These are phyloP conservation scores for Limanda limanda DNA, from an alignment of 2,113 vertebrate genomes.

Conservation along the genomic window DNA sequence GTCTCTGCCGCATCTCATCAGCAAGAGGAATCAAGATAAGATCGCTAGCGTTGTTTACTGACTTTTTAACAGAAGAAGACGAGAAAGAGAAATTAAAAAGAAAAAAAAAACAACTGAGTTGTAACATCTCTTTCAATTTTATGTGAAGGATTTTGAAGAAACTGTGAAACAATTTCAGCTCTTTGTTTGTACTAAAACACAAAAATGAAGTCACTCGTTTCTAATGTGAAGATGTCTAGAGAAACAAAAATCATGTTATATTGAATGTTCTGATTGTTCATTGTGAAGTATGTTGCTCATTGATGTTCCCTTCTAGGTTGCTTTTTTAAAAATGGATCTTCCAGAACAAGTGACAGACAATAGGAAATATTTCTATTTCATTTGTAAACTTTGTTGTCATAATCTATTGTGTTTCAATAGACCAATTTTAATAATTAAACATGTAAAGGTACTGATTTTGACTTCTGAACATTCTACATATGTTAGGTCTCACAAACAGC, in stretches of 20 bases:
- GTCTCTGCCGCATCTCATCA: slow-evolving; percentile 13
- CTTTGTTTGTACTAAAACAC: slow-evolving; percentile 69
- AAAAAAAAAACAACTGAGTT: slow-evolving; percentile 9
- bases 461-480: slow-evolving; percentile 17
- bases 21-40: slow-evolving; percentile 35
- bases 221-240: slow-evolving; percentile 80
- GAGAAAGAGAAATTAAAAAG: slow-evolving; percentile 11
- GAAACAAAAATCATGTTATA: slow-evolving; percentile 70
- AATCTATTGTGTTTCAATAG: slow-evolving; percentile 87
- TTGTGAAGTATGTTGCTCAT: slow-evolving; percentile 83
- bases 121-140: slow-evolving; percentile 60
- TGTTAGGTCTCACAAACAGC: background rate
- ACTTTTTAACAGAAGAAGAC: slow-evolving; percentile 54
- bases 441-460: slow-evolving; percentile 74
- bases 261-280: slow-evolving; percentile 82
- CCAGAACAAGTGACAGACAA: slow-evolving; percentile 77
- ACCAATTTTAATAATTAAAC: slow-evolving; percentile 86
- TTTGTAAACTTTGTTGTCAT: slow-evolving; percentile 87
- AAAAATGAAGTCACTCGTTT: slow-evolving; percentile 71
- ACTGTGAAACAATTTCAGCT: slow-evolving; percentile 77
- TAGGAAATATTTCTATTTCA: slow-evolving; percentile 82
- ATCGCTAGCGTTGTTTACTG: slow-evolving; percentile 44
- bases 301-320: slow-evolving; percentile 65
- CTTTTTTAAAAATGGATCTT: slow-evolving; percentile 80
- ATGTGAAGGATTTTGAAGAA: slow-evolving; percentile 73